phyloP scores from a whole-genome alignment of 1,140 invertebrate genomes.

The Neocloeon triangulifer region DNA sequence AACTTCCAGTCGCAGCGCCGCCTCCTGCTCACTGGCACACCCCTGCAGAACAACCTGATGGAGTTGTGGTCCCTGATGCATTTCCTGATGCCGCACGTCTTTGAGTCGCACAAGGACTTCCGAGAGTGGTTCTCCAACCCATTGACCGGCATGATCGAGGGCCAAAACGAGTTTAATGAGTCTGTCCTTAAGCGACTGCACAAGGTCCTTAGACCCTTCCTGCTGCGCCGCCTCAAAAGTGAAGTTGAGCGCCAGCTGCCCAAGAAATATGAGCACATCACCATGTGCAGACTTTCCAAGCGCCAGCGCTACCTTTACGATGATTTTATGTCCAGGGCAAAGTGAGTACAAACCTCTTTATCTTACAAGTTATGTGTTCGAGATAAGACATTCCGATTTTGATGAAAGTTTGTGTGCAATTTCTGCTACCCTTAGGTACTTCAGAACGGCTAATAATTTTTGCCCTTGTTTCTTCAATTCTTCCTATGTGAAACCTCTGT shows the following conservation, averaged over 20 bases:
- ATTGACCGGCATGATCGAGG: slow-evolving; percentile 94
- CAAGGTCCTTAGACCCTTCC: slow-evolving; percentile 93
- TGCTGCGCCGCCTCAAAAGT: slow-evolving; percentile 80
- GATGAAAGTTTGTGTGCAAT: too few species aligned
- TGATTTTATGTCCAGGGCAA: slow-evolving; percentile 95
- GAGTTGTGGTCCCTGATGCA: slow-evolving; percentile 99
- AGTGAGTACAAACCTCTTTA: too few species aligned
- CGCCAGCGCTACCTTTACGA: slow-evolving; percentile 94
- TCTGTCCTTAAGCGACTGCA: slow-evolving; percentile 84
- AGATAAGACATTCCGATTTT: too few species aligned
- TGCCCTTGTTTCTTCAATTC: too few species aligned
- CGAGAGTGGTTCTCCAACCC: slow-evolving; percentile 99
- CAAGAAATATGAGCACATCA: slow-evolving; percentile 94
- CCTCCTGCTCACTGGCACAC: slow-evolving; percentile 75
- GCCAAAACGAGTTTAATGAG: slow-evolving; percentile 86
- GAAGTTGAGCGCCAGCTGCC: slow-evolving; percentile 99
- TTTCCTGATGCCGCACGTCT: slow-evolving; percentile 98
- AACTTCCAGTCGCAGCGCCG: slow-evolving; percentile 89
- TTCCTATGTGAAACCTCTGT: too few species aligned
- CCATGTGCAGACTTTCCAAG: slow-evolving; percentile 91
- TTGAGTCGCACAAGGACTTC: slow-evolving; percentile 91
- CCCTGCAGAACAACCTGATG: slow-evolving; percentile 97
- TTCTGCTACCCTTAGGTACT: too few species aligned
- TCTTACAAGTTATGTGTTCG: too few species aligned
- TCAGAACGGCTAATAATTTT: too few species aligned